Conservation (phyloP, 2,888 invertebrate genomes). For the Agriotes lineatus region DNA sequence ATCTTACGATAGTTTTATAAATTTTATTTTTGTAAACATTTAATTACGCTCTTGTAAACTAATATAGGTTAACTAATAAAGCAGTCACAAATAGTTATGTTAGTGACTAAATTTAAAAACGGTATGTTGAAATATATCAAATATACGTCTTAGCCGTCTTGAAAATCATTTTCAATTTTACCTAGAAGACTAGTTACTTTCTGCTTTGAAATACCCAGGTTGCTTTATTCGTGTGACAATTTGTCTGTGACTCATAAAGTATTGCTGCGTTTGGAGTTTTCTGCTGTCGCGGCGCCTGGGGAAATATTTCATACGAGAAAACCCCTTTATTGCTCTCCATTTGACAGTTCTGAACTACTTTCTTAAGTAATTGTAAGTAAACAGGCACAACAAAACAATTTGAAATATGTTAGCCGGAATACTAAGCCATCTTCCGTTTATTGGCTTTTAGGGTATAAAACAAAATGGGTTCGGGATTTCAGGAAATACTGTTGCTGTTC, state of each 20-base stretch:
- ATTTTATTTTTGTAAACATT: no score
- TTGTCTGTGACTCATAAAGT: neutral
- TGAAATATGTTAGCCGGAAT: neutral
- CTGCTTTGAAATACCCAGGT: neutral
- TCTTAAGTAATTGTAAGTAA: conserved; percentile 2
- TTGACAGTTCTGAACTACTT: neutral
- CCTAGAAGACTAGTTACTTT: no score
- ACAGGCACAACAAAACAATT: neutral
- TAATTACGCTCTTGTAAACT: no score
- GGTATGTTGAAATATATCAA: no score
- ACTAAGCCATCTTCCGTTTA: neutral
- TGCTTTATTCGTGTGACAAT: neutral
- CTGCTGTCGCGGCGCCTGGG: neutral
- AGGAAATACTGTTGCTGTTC: neutral
- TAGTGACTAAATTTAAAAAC: no score
- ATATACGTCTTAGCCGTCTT: no score
- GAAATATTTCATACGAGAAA: neutral
- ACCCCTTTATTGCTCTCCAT: neutral
- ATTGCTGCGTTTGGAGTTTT: neutral
- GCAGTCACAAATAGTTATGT: no score
- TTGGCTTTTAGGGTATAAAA: neutral
- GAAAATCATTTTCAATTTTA: no score
- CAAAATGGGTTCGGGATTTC: neutral
- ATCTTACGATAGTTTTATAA: no score
- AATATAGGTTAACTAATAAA: no score